Conservation (phyloP, 2,888 invertebrate genomes). For the Orgyia antiqua region DNA sequence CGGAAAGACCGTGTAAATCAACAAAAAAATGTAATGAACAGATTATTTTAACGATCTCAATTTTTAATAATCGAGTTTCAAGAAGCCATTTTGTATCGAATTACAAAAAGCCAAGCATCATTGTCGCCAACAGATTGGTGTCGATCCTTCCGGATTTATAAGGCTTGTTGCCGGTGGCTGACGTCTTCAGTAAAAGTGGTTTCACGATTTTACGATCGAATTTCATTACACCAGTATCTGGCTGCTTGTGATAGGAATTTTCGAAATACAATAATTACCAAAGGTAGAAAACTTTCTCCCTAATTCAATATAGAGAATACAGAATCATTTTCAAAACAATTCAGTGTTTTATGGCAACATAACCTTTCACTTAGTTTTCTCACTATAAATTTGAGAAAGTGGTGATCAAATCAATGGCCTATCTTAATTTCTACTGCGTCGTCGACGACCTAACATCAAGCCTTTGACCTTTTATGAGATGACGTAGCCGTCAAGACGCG, state of each 20-base stretch:
- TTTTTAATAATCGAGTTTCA: not conserved
- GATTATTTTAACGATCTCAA: too few relatives aligned
- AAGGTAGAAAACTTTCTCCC: too few relatives aligned
- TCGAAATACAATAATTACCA: too few relatives aligned
- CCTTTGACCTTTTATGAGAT: constrained; percentile 13
- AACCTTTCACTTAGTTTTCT: constrained; percentile 5
- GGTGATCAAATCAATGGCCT: constrained; percentile 4
- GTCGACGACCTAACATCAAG: constrained; percentile 6
- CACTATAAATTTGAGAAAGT: constrained; percentile 11
- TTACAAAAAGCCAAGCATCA: constrained; percentile 10
- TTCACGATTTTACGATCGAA: not conserved
- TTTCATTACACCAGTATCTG: constrained; percentile 3
- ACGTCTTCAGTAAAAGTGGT: constrained; percentile 4
- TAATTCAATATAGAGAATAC: not conserved
- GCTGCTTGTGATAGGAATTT: not conserved
- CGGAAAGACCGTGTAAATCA: too few relatives aligned
- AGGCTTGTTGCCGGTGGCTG: constrained; percentile 15
- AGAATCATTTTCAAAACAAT: too few relatives aligned
- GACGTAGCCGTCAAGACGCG: constrained; percentile 7
- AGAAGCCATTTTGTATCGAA: constrained; percentile 14
- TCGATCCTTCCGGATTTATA: constrained; percentile 29
- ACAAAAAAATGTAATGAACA: too few relatives aligned
- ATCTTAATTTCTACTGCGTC: constrained; percentile 18
- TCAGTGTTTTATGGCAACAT: not conserved
- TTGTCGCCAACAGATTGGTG: constrained; percentile 20